Percentiles rank a stretch among this genome's conserved stretches.
phyloP scores from a whole-genome alignment of 2,888 invertebrate genomes.

The Agrenia bidenticulata region DNA sequence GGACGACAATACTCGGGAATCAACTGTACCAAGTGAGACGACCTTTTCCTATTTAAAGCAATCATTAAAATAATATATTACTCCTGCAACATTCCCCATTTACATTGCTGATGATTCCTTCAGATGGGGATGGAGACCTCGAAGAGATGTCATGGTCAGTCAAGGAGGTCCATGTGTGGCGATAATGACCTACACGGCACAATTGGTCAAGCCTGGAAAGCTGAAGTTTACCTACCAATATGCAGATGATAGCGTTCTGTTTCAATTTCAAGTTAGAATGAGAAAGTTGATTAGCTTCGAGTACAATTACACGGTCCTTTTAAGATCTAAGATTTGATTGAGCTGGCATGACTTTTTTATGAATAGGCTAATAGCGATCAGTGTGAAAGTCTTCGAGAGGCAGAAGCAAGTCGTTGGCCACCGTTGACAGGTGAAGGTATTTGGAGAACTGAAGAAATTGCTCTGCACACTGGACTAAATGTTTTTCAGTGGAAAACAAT shows the following conservation, averaged over 20 bases:
- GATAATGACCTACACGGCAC: constrained; percentile 56
- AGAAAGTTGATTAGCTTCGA: too few species aligned
- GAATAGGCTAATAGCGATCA: constrained; percentile 60
- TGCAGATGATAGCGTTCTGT: constrained; percentile 57
- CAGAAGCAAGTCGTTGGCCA: constrained; percentile 58
- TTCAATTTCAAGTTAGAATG: constrained; percentile 60
- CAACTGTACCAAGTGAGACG: constrained; percentile 57
- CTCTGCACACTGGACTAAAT: constrained; percentile 60
- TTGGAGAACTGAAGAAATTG: constrained; percentile 57
- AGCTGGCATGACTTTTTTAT: too few species aligned
- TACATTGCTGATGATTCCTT: too few species aligned
- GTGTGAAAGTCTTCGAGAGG: constrained; percentile 58
- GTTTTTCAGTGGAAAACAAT: constrained; percentile 62
- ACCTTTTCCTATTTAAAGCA: not conserved
- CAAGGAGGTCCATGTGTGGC: constrained; percentile 54
- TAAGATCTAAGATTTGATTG: too few species aligned
- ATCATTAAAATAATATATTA: not conserved
- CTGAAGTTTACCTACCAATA: constrained; percentile 61
- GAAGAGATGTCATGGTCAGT: constrained; percentile 59
- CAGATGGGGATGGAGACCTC: constrained; percentile 59
- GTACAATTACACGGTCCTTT: too few species aligned
- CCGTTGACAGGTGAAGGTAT: constrained; percentile 58
- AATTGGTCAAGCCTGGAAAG: constrained; percentile 60
- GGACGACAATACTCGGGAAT: constrained; percentile 53
- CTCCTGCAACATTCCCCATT: too few species aligned